phyloP scores from a whole-genome alignment of 2,888 invertebrate species.

The Meteorus cinctellus region DNA sequence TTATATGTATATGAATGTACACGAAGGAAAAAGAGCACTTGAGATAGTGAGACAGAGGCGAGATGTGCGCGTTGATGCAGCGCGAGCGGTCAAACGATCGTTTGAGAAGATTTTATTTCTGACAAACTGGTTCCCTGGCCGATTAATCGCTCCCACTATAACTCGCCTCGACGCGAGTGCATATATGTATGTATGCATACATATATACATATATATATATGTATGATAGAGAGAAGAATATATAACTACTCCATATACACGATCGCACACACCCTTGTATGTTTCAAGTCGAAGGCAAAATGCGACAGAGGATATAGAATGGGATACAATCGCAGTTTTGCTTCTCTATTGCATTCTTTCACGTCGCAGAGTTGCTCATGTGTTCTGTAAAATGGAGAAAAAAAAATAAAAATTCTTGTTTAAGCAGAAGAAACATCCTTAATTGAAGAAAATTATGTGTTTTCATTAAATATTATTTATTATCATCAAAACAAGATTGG shows the following conservation, averaged over 20 bases:
- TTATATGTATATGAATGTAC: conserved; percentile 7
- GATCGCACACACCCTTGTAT: not conserved
- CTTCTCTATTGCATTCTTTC: not conserved
- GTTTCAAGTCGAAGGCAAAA: not conserved
- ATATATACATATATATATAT: too few relatives aligned
- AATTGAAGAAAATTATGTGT: too few relatives aligned
- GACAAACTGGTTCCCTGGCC: conserved; percentile 66
- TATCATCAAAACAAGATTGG: too few relatives aligned
- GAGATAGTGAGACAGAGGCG: conserved; percentile 35
- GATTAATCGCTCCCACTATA: conserved; percentile 63
- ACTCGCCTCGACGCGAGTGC: conserved; percentile 31
- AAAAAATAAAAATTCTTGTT: too few relatives aligned
- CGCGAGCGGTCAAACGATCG: conserved; percentile 55
- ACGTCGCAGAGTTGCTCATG: too few relatives aligned
- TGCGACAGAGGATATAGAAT: not conserved
- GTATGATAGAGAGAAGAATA: not conserved
- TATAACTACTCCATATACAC: not conserved
- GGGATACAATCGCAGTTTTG: not conserved
- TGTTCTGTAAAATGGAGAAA: too few relatives aligned
- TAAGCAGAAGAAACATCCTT: too few relatives aligned
- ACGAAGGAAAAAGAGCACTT: conserved; percentile 11
- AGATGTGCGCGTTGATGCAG: conserved; percentile 48
- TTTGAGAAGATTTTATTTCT: conserved; percentile 65
- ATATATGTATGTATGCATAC: conserved; percentile 10
- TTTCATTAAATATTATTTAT: too few relatives aligned